These are phyloP conservation scores for Agonum fuliginosum DNA, from an alignment of 2,888 invertebrate genomes.

Conservation along the genomic window DNA sequence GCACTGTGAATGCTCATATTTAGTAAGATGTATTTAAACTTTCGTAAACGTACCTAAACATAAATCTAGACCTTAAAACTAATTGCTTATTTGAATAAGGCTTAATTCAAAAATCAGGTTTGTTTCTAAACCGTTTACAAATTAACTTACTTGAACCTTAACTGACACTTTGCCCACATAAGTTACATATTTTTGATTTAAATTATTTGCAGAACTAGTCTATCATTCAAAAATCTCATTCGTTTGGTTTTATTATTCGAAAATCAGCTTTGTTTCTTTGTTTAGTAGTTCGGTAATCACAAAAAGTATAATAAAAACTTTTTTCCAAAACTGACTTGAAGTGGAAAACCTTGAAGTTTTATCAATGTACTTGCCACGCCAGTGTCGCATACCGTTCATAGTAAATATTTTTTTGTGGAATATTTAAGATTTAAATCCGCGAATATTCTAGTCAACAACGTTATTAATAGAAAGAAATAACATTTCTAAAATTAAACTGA, in stretches of 20 bases:
- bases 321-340: not conserved
- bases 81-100: too few species aligned
- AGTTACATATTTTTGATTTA: too few species aligned
- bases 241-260: not conserved
- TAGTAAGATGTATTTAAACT: too few species aligned
- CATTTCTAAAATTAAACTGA: not conserved
- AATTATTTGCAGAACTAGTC: too few species aligned
- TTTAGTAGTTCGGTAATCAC: not conserved
- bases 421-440: not conserved
- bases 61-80: too few species aligned
- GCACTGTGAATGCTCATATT: too few species aligned
- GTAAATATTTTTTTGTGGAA: not conserved
- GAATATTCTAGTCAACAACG: not conserved
- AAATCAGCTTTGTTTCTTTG: not conserved
- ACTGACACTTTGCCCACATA: too few species aligned
- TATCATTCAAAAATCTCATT: too few species aligned
- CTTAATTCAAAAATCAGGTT: too few species aligned
- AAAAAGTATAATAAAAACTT: not conserved
- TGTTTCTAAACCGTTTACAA: too few species aligned
- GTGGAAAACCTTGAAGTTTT: conserved; percentile 8
- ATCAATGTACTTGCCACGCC: not conserved
- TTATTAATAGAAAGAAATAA: not conserved
- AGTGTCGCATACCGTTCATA: not conserved
- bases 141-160: too few species aligned
- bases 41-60: too few species aligned